These are phyloP conservation scores for Pseudococcus viburni DNA, from an alignment of 2,888 invertebrate species.

Conservation along the genomic window DNA sequence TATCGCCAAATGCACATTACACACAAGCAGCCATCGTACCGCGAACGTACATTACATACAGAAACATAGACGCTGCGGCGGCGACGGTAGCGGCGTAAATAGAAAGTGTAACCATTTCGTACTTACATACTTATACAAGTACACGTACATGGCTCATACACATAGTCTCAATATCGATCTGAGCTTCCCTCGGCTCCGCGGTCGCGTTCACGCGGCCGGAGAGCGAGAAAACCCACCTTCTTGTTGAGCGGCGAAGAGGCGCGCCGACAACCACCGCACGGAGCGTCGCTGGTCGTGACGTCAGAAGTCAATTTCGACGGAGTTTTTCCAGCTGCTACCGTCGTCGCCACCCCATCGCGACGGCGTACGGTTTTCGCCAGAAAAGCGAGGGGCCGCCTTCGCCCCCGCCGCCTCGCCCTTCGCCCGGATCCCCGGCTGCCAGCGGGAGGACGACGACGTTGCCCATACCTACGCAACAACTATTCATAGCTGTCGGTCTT, in stretches of 20 bases:
- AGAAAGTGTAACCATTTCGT: slow-evolving; percentile 18
- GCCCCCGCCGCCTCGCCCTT: not conserved
- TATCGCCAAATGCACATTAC: not conserved
- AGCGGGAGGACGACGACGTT: not conserved
- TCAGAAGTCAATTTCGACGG: slow-evolving; percentile 49
- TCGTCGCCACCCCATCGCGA: not conserved
- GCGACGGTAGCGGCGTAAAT: not conserved
- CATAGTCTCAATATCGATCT: slow-evolving; percentile 21
- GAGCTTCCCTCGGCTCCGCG: not conserved
- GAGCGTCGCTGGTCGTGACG: slow-evolving; percentile 19
- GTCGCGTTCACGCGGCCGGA: not conserved
- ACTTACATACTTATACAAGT: not conserved
- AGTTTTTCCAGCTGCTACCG: slow-evolving; percentile 30
- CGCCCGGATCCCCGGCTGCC: not conserved
- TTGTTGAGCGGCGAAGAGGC: not conserved
- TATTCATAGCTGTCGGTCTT: not conserved
- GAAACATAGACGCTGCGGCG: not conserved
- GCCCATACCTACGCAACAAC: slow-evolving; percentile 5
- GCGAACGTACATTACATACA: not conserved
- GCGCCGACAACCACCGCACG: slow-evolving; percentile 18
- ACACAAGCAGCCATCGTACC: not conserved
- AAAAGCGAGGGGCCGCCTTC: not conserved
- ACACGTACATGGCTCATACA: not conserved
- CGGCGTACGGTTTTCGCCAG: not conserved
- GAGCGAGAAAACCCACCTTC: not conserved